A percentile compares a stretch with the other conserved stretches of the same genome.
Evolutionary conservation across 2,888 invertebrate genomes (phyloP).

Genomic region (Nezara viridula): DNA sequence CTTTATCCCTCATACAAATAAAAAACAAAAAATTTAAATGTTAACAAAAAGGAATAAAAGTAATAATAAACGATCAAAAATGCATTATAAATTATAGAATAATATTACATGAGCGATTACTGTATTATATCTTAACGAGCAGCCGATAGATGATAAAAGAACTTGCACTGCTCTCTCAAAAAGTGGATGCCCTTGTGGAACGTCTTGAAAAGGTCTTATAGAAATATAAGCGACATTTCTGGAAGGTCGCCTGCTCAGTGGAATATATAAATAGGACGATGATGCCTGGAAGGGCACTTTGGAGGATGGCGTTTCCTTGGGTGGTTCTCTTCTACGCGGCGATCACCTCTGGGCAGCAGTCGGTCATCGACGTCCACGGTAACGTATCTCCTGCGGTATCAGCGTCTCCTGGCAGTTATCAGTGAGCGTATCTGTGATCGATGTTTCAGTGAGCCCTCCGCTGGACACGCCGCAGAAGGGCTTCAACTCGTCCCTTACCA

Average conservation of each 20-base stretch:
- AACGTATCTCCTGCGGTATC: neutral
- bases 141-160: neutral
- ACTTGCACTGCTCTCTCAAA: neutral
- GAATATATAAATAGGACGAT: neutral
- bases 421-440: conserved; percentile 15
- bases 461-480: neutral
- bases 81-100: too few species aligned
- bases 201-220: conserved; percentile 25
- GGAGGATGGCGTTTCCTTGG: neutral
- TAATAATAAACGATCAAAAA: too few species aligned
- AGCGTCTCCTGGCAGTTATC: neutral
- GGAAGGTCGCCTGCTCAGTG: neutral
- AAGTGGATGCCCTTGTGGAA: conserved; percentile 26
- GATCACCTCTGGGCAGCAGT: neutral
- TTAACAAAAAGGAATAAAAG: too few species aligned
- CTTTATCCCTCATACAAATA: too few species aligned
- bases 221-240: neutral
- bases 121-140: neutral
- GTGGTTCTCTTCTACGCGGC: neutral
- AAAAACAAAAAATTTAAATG: too few species aligned
- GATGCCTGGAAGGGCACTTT: neutral
- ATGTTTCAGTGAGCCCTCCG: neutral
- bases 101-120: neutral
- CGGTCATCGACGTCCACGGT: conserved; percentile 26
- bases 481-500: neutral